phyloP scores from a whole-genome alignment of 2,113 vertebrate species.

The Balaeniceps rex region DNA sequence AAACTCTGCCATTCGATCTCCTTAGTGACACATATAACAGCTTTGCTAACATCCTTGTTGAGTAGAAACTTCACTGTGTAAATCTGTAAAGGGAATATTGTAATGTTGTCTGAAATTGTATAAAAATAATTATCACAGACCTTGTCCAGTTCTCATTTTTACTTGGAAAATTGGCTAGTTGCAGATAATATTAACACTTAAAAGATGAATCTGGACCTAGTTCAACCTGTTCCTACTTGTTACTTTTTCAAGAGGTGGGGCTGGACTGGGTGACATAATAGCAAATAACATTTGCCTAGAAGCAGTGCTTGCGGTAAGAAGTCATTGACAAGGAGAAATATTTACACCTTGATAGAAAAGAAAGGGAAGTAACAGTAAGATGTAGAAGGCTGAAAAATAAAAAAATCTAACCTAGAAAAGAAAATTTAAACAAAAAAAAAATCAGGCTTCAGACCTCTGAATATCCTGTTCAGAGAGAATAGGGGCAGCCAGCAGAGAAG shows the following conservation, averaged over 20 bases:
- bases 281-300: not conserved
- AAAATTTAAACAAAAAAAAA: no score
- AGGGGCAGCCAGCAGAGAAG: not conserved
- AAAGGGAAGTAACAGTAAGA: not conserved
- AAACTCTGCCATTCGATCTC: not conserved
- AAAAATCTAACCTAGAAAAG: not conserved
- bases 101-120: not conserved
- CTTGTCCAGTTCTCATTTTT: not conserved
- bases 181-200: not conserved
- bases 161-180: not conserved
- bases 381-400: not conserved
- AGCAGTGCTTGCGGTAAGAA: not conserved
- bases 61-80: not conserved
- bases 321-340: not conserved
- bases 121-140: not conserved
- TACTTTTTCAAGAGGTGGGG: not conserved
- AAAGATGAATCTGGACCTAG: not conserved
- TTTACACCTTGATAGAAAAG: not conserved
- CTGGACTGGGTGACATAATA: not conserved
- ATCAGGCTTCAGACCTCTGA: not conserved
- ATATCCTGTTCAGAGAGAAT: not conserved
- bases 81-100: not conserved
- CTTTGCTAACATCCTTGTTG: not conserved
- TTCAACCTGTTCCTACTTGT: not conserved
- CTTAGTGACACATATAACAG: not conserved